Base-by-base conservation (phyloP, 2,888 invertebrate genomes). In the Coelogynopora nodosa region DNA sequence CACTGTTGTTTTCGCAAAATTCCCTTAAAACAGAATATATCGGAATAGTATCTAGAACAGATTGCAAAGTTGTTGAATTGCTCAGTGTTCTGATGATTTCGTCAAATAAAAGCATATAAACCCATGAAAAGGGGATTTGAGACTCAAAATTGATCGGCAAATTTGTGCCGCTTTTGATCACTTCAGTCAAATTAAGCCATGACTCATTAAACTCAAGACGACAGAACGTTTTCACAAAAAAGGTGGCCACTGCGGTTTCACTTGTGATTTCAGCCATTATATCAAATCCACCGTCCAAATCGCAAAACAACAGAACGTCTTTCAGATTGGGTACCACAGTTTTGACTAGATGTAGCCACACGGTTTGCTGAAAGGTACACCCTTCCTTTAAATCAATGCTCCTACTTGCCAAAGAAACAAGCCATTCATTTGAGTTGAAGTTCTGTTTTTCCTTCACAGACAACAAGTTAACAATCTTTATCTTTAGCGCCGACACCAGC, bases 331-430 rank as follows among this genome's bases (percentile, higher is more conserved):
- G 74, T 23, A 74, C 74, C 2, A 74, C 23, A 26, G 10, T 74
- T 74, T 74, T 74, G 10, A 74, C 74, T 5, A 74, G 23, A 74
- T 74, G 74, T 5, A 74, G 27, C 74, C 74, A 74, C 27, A 74
- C 74, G 27, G 74, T 26, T 26, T 74, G 74, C 27, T 74, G 74
- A 74, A 74, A 74, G 23, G 74, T 74, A 26, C 74, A 74, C 18
- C 74, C 74, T 74, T 74, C 74, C 23, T 74, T 74, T 23, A 74
- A 23, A 26, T 74, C 74, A 74, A 74, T 74, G 23, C 74, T 74
- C 23, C 23, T 2, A 74, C 74, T 74, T 5, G 74, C 74, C 5
- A 74, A 23, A n/a, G 5, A 13, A 13, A 74, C 18, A 5, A 74
- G 23, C 74, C 74, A 74, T 2, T 74, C 27, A 5, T 74, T 26